These are phyloP conservation scores for Pelusios castaneus DNA, from an alignment of 2,113 vertebrate genomes.

Conservation along the genomic window DNA sequence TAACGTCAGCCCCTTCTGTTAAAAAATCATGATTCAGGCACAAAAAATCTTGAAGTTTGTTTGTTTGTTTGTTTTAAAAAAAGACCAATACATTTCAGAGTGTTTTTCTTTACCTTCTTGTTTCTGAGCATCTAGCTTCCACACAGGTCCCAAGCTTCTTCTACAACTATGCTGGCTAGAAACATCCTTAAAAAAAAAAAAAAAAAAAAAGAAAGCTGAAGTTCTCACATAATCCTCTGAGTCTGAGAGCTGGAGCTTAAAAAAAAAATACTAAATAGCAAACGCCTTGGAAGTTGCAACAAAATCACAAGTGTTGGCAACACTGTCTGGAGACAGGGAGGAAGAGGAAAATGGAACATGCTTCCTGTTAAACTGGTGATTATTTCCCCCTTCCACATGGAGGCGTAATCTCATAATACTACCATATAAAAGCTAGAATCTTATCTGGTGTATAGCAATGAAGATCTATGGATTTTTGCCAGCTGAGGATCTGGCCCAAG, in stretches of 20 bases:
- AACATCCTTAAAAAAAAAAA: too few relatives aligned
- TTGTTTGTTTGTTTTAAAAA: neutral
- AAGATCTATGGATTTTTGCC: neutral
- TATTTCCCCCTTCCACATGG: neutral
- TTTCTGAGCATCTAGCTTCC: neutral
- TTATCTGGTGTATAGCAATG: neutral
- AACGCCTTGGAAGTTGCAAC: neutral
- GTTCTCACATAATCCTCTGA: neutral
- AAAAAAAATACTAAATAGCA: neutral
- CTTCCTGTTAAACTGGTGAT: neutral
- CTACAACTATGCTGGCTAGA: too few relatives aligned
- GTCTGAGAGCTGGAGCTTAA: neutral
- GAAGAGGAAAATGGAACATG: neutral
- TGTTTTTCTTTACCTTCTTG: neutral
- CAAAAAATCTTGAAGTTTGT: neutral
- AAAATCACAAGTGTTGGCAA: neutral
- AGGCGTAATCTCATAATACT: neutral
- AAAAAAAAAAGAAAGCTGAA: neutral
- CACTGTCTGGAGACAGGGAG: neutral
- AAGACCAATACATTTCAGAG: neutral
- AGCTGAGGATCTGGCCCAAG: neutral
- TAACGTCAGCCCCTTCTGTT: too few relatives aligned
- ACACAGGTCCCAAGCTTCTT: neutral
- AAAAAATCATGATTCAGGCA: neutral
- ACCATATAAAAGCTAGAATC: neutral